phyloP scores from a whole-genome alignment of 2,113 vertebrate genomes.

The Mixornis gularis region DNA sequence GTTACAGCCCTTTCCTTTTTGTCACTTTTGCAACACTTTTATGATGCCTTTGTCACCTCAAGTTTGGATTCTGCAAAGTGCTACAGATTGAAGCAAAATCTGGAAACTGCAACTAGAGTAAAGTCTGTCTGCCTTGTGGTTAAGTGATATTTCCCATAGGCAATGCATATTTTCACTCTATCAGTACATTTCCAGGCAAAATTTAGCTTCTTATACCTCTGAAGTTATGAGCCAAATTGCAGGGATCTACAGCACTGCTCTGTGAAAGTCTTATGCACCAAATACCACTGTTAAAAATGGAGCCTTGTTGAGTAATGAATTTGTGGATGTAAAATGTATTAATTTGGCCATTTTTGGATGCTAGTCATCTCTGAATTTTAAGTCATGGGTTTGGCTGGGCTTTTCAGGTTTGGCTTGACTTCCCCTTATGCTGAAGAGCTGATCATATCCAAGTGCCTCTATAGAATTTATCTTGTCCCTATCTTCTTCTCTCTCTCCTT shows the following conservation, averaged over 20 bases:
- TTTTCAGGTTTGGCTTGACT: neutral
- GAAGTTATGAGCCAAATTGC: neutral
- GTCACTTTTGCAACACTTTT: slow-evolving; percentile 1
- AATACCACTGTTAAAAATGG: neutral
- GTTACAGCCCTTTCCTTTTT: slow-evolving; percentile 8
- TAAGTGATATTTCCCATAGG: slow-evolving; percentile 16
- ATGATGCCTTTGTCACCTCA: slow-evolving; percentile 26
- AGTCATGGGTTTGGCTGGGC: neutral
- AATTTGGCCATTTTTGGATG: neutral
- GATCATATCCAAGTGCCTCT: neutral
- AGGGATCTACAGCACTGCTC: neutral
- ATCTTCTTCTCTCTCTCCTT: neutral
- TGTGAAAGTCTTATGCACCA: neutral
- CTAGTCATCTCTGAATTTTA: neutral
- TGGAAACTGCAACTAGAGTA: neutral
- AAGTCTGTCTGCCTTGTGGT: slow-evolving; percentile 27
- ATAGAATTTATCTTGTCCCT: neutral
- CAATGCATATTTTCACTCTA: neutral
- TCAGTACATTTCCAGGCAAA: slow-evolving; percentile 3
- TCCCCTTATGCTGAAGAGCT: neutral
- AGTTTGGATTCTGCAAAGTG: slow-evolving; percentile 13
- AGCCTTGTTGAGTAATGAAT: neutral
- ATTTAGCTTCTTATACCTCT: neutral
- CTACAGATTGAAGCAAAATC: slow-evolving; percentile 19
- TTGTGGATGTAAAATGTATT: neutral